A percentile compares a stretch with the other conserved stretches of the same genome.
phyloP scores from a whole-genome alignment of 2,113 vertebrate species.

The Forbesichthys agassizii region DNA sequence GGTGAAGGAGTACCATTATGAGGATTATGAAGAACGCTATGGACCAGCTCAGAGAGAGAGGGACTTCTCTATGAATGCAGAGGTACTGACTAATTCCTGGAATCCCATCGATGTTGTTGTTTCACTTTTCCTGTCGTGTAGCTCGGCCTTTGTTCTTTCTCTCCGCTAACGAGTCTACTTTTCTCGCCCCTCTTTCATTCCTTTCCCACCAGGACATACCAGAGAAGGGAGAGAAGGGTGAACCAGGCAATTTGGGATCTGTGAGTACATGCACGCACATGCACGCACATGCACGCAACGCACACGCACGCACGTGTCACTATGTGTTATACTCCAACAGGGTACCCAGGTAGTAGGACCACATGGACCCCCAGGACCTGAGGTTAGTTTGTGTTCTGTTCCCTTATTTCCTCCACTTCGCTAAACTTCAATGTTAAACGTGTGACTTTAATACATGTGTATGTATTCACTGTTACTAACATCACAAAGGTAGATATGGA shows the following conservation, averaged over 20 bases:
- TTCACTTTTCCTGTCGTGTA: background rate
- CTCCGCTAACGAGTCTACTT: background rate
- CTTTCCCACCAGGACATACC: constrained; percentile 67
- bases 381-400: constrained; percentile 73
- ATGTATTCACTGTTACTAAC: constrained; percentile 1
- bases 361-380: constrained; percentile 83
- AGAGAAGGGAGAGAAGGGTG: constrained; percentile 95
- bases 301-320: background rate
- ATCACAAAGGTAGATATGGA: background rate
- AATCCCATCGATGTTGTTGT: background rate
- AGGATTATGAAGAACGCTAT: constrained; percentile 74
- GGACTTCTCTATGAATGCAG: constrained; percentile 51
- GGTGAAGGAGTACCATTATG: constrained; percentile 69
- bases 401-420: no score
- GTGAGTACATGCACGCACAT: constrained; percentile 72
- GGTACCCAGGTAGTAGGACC: constrained; percentile 90
- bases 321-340: constrained; percentile 59
- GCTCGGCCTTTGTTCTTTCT: background rate
- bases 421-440: background rate
- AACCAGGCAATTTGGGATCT: constrained; percentile 84
- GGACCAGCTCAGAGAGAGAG: constrained; percentile 72
- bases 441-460: background rate
- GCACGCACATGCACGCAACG: background rate
- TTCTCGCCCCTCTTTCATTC: constrained; percentile 8
- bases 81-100: constrained; percentile 45